A percentile compares a stretch with the other conserved stretches of the same genome.
phyloP scores from a whole-genome alignment of 2,888 invertebrate genomes.

The Hermodice carunculata region DNA sequence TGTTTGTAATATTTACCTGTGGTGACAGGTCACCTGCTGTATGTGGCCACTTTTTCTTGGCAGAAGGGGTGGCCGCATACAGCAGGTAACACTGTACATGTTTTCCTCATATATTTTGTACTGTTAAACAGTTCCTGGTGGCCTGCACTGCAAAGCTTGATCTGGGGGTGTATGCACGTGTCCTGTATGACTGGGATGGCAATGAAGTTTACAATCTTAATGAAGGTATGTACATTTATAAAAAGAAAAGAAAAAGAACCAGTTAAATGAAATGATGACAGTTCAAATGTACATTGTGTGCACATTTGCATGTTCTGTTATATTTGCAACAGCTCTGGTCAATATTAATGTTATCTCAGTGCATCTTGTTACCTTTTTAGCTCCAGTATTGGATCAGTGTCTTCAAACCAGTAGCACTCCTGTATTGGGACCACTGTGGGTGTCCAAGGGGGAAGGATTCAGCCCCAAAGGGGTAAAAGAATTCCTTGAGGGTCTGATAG shows the following conservation, averaged over 20 bases:
- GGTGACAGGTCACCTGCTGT: too few species aligned
- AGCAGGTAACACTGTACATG: too few species aligned
- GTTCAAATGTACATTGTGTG: neutral
- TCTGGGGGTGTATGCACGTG: conserved; percentile 57
- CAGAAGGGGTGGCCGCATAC: too few species aligned
- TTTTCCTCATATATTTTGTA: conserved; percentile 18
- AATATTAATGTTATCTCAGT: neutral
- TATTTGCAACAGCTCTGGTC: neutral
- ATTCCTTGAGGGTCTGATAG: conserved; percentile 58
- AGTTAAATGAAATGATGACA: neutral
- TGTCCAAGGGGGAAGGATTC: conserved; percentile 67
- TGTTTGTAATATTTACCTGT: too few species aligned
- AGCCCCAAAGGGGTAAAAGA: conserved; percentile 64
- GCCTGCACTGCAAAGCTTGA: conserved; percentile 64
- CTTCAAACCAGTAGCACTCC: conserved; percentile 60
- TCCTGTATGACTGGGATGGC: conserved; percentile 67
- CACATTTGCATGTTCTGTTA: neutral
- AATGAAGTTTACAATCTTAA: conserved; percentile 57
- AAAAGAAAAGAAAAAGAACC: neutral
- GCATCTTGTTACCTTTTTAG: conserved; percentile 44
- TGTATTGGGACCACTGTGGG: conserved; percentile 68
- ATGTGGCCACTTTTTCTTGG: too few species aligned
- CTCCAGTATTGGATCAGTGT: conserved; percentile 65
- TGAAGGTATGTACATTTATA: conserved; percentile 47
- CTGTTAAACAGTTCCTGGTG: conserved; percentile 64